phyloP scores from a whole-genome alignment of 2,888 invertebrate genomes.

The Trissolcus brochymenae region DNA sequence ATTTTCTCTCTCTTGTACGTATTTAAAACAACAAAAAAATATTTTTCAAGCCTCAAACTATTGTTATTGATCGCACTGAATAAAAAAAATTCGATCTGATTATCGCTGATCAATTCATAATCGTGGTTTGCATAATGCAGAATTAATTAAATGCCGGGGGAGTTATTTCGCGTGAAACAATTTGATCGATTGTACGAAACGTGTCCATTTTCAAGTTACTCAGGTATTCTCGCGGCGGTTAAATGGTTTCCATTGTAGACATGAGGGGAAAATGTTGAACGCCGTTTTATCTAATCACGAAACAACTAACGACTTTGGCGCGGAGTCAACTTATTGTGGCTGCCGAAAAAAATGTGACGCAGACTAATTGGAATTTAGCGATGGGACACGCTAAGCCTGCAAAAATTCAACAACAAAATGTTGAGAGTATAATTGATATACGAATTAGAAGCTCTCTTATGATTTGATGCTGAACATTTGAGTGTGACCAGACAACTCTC shows the following conservation, averaged over 20 bases:
- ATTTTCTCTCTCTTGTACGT: no score
- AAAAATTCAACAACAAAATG: slow-evolving; percentile 19
- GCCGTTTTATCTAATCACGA: background rate
- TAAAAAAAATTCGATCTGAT: no score
- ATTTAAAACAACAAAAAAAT: no score
- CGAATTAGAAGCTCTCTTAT: background rate
- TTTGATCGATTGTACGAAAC: no score
- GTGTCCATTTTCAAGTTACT: background rate
- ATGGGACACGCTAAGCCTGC: background rate
- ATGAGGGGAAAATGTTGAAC: background rate
- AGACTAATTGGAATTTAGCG: slow-evolving; percentile 23
- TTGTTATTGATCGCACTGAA: no score
- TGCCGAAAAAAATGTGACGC: slow-evolving; percentile 7
- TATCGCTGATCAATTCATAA: no score
- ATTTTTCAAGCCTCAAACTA: no score
- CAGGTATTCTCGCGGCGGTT: background rate
- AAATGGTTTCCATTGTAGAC: slow-evolving; percentile 3
- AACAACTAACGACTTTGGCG: slow-evolving; percentile 5
- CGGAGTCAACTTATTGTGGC: slow-evolving; percentile 4
- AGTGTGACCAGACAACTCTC: no score
- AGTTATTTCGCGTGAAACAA: no score
- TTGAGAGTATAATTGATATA: background rate
- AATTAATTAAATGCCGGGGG: no score
- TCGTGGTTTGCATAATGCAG: no score
- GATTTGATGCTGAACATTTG: slow-evolving; percentile 3